Conservation (phyloP, 2,113 vertebrate species). For the Himantopus leucocephalus region DNA sequence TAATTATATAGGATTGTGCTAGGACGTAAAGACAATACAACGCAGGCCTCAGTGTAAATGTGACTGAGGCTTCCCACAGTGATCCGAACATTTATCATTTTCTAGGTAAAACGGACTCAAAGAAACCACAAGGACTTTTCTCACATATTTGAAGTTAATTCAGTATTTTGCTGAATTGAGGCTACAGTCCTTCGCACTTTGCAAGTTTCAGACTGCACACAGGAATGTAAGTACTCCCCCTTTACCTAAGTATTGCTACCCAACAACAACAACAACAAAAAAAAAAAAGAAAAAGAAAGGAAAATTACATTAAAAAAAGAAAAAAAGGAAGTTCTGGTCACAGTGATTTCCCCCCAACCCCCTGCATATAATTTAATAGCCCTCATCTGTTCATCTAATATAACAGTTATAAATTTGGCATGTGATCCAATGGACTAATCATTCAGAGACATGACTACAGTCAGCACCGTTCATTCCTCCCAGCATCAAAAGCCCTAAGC, state of each 20-base stretch:
- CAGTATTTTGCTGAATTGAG: background rate
- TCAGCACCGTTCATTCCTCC: background rate
- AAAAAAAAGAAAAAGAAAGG: background rate
- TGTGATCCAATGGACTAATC: constrained; percentile 8
- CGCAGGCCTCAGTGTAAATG: background rate
- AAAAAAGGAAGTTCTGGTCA: background rate
- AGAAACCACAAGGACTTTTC: background rate
- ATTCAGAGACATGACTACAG: background rate
- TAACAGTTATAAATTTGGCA: constrained; percentile 29
- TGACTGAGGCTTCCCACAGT: background rate
- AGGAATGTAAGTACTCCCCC: background rate
- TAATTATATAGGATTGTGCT: background rate
- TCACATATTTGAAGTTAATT: background rate
- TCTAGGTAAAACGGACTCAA: background rate
- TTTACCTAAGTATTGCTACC: background rate
- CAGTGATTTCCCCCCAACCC: background rate
- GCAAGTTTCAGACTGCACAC: background rate
- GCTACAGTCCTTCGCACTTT: background rate
- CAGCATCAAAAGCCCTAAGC: background rate
- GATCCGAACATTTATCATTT: background rate
- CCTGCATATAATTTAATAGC: background rate
- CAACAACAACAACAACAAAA: too few species aligned
- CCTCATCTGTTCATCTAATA: constrained; percentile 9
- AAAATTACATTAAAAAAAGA: background rate
- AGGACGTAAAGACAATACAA: background rate